A percentile compares a stretch with the other conserved stretches of the same genome.
phyloP scores from a whole-genome alignment of 2,113 vertebrate species.

The Prionailurus viverrinus region DNA sequence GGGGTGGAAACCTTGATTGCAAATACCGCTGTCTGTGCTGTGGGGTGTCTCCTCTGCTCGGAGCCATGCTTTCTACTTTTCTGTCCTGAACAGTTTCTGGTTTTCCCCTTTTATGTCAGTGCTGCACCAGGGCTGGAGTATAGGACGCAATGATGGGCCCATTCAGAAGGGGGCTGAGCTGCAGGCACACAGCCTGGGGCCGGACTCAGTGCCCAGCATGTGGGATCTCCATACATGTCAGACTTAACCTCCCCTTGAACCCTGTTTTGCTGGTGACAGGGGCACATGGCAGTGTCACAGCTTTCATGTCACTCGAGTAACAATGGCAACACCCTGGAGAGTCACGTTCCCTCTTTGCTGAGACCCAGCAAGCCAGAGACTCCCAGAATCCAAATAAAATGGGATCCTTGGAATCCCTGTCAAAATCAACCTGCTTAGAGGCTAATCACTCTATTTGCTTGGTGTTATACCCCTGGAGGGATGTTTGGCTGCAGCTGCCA shows the following conservation, averaged over 20 bases:
- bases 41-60: neutral
- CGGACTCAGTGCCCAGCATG: neutral
- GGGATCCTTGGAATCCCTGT: neutral
- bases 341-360: neutral
- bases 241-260: neutral
- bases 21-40: neutral
- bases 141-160: accelerated
- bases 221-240: neutral
- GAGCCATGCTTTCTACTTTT: neutral
- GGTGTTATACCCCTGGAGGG: no score
- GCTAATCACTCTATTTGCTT: neutral
- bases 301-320: neutral
- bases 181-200: neutral
- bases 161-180: neutral
- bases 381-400: neutral
- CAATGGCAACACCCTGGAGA: neutral
- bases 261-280: neutral
- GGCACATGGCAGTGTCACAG: neutral
- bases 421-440: neutral
- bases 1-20: neutral
- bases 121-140: neutral
- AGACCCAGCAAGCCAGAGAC: neutral
- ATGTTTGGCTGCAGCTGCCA: neutral
- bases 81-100: neutral
- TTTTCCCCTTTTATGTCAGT: neutral